These are phyloP conservation scores for Morpho helenor DNA, from an alignment of 2,888 invertebrate genomes.

Conservation along the genomic window DNA sequence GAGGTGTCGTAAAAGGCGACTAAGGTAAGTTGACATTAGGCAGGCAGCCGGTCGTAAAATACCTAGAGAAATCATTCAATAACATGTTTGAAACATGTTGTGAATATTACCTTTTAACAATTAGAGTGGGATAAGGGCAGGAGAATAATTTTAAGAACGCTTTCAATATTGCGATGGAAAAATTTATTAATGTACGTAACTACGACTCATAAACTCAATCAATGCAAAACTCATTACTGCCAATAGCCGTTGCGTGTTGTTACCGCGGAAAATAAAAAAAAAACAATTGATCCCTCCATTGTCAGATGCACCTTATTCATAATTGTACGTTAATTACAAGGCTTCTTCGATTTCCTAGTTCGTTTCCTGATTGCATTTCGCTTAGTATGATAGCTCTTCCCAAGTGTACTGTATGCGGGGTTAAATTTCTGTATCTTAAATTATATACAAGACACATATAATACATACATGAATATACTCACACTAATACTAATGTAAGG, in stretches of 20 bases:
- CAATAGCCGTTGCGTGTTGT: slow-evolving; percentile 28
- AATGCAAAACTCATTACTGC: slow-evolving; percentile 10
- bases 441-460: no score
- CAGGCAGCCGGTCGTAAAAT: no score
- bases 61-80: no score
- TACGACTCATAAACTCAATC: slow-evolving; percentile 9
- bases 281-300: slow-evolving; percentile 27
- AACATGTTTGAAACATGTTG: no score
- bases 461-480: no score
- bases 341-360: slow-evolving; percentile 28
- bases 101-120: no score
- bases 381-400: neutral
- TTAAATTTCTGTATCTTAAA: no score
- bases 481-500: no score
- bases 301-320: slow-evolving; percentile 27
- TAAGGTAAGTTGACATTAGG: no score
- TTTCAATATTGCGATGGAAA: slow-evolving; percentile 1
- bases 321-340: slow-evolving; percentile 24
- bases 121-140: no score
- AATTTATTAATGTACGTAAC: slow-evolving; percentile 1
- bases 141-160: no score
- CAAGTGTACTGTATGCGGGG: neutral
- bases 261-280: slow-evolving; percentile 23
- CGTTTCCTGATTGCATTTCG: slow-evolving; percentile 26
- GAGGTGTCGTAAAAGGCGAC: no score